Percentiles rank a stretch among this genome's conserved stretches.
These are phyloP conservation scores for Cordilura impudica DNA, from an alignment of 2,888 invertebrate species.

Conservation along the genomic window DNA sequence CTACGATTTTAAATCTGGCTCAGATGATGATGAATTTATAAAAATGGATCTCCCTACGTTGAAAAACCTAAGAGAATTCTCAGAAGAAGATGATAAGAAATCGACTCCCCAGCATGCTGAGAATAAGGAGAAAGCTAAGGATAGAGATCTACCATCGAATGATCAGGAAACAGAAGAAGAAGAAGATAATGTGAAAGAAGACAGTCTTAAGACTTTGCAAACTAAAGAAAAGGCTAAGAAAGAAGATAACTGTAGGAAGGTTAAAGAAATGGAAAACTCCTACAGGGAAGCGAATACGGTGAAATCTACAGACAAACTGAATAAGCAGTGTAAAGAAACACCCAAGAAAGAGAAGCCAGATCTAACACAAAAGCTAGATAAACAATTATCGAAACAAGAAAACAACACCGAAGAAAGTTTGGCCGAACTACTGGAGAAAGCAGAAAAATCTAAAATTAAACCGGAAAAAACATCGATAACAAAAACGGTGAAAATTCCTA, in stretches of 20 bases:
- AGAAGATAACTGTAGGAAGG: not conserved
- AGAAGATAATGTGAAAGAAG: conserved; percentile 3
- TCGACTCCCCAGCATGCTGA: not conserved
- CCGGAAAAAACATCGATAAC: not conserved
- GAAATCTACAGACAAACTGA: not conserved
- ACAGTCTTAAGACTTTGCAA: conserved; percentile 23
- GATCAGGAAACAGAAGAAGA: not conserved
- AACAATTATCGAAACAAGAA: not conserved
- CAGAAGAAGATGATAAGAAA: conserved; percentile 71
- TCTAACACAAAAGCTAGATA: not conserved
- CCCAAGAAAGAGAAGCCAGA: conserved; percentile 20
- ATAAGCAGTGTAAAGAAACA: conserved; percentile 34
- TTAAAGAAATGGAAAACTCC: conserved; percentile 12
- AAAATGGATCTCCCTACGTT: conserved; percentile 76
- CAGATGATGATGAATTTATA: conserved; percentile 77
- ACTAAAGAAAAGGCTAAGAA: conserved; percentile 13
- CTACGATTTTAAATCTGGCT: conserved; percentile 77
- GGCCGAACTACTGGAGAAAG: too few species aligned
- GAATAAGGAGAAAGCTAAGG: conserved; percentile 28
- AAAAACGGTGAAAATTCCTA: conserved; percentile 32
- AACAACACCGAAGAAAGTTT: conserved; percentile 3
- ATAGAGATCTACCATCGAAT: not conserved
- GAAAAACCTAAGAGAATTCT: conserved; percentile 74
- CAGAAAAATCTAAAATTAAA: not conserved
- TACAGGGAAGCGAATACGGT: conserved; percentile 8